Evolutionary conservation across 2,888 invertebrate species (phyloP), one percentile per base, ranked within the genome.

Genomic region (Phyllotreta cruciferae): DNA sequence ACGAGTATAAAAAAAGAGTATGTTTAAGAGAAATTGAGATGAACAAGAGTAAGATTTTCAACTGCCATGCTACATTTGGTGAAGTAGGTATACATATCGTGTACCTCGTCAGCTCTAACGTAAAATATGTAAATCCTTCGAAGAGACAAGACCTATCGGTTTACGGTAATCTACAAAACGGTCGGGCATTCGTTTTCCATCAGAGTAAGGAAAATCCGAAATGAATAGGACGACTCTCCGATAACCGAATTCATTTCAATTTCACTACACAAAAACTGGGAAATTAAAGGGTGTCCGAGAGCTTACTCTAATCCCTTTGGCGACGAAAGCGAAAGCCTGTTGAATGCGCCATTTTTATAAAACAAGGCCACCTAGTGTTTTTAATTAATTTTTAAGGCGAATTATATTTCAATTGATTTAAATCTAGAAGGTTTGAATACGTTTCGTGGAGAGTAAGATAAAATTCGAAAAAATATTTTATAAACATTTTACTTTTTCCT

Each of bases 71-170:
- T n/a, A n/a, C n/a, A n/a, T n/a, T n/a, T n/a, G n/a, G n/a, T n/a
- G n/a, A n/a, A n/a, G n/a, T n/a, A n/a, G n/a, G n/a, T n/a, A n/a
- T n/a, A n/a, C n/a, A n/a, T n/a, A n/a, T n/a, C n/a, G n/a, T n/a
- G n/a, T n/a, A n/a, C n/a, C n/a, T n/a, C n/a, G n/a, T n/a, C n/a
- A n/a, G n/a, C n/a, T n/a, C n/a, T 24, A 24, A 24, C 24, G 24
- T 24, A 47, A 47, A 47, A 47, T 47, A 47, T 47, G 47, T 14
- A 47, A 47, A 47, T 47, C 5, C 47, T 3, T 47, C 47, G 47
- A 47, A 47, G 24, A 14, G 14, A 14, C 24, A 24, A 47, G 34
- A 47, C 14, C 14, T 47, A 47, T 47, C 47, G 47, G 47, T 8
- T 14, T 47, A 24, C 14, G 47, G 14, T 6, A 47, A 47, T 47